Percentiles rank a stretch among this genome's conserved stretches.
Conservation (phyloP, 2,113 vertebrate species). For the Oceanodroma tethys region DNA sequence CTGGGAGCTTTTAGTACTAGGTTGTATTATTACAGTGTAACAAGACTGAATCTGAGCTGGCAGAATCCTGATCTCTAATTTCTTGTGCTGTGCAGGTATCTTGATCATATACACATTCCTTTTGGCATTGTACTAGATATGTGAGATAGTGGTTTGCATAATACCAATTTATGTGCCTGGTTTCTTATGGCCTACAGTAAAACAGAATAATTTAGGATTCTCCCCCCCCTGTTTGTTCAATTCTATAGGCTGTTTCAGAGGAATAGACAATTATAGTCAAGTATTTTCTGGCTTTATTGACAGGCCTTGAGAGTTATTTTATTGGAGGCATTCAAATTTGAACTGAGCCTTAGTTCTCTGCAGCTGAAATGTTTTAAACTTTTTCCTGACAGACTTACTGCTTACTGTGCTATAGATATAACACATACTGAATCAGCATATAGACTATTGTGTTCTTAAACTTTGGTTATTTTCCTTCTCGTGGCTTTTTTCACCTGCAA, state of each 20-base stretch:
- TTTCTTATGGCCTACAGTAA: not conserved
- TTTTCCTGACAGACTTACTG: not conserved
- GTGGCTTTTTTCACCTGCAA: not conserved
- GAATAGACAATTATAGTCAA: not conserved
- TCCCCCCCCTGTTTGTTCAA: not conserved
- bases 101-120: not conserved
- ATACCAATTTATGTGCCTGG: not conserved
- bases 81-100: not conserved
- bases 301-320: not conserved
- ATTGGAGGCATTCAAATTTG: not conserved
- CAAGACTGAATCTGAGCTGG: not conserved
- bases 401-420: not conserved
- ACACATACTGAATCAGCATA: not conserved
- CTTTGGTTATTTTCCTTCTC: not conserved
- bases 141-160: not conserved
- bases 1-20: not conserved
- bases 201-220: not conserved
- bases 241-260: not conserved
- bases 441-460: not conserved
- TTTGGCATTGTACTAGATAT: not conserved
- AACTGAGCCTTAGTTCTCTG: not conserved
- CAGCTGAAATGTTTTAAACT: not conserved
- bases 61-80: not conserved
- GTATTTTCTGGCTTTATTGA: not conserved
- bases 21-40: not conserved